Conservation (phyloP, 2,797 vertebrate species). For the Oceanodroma leucorhoa region DNA sequence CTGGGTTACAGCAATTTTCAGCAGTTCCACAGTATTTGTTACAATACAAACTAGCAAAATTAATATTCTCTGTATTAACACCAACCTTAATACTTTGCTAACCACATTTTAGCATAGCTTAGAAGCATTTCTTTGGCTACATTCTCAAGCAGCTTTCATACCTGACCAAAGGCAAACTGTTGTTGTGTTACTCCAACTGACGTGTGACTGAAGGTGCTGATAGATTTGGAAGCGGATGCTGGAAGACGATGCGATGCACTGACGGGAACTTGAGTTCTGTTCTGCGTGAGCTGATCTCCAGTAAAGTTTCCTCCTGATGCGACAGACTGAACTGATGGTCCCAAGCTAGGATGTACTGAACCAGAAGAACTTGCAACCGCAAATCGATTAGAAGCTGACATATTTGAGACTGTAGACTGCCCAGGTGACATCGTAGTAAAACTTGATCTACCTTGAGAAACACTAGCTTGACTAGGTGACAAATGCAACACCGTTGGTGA, state of each 20-base stretch:
- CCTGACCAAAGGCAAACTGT: constrained; percentile 77
- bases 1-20: neutral
- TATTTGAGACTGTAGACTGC: constrained; percentile 77
- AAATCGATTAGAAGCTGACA: constrained; percentile 80
- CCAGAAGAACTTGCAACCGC: constrained; percentile 84
- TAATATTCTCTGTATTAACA: neutral
- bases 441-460: constrained; percentile 77
- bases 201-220: constrained; percentile 79
- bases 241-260: constrained; percentile 87
- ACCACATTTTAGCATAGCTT: neutral
- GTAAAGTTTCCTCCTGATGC: constrained; percentile 71
- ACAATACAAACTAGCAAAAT: neutral
- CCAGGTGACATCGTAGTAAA: constrained; percentile 66
- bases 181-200: constrained; percentile 73
- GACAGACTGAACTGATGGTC: constrained; percentile 73
- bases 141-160: constrained; percentile 38
- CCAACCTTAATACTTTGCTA: neutral
- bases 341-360: constrained; percentile 67
- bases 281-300: constrained; percentile 73
- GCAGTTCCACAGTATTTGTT: neutral
- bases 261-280: constrained; percentile 76
- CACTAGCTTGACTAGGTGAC: constrained; percentile 79
- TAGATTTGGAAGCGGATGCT: constrained; percentile 84
- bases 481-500: constrained; percentile 83
- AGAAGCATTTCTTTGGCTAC: neutral